These are phyloP conservation scores for Onychomys arenicola DNA, from an alignment of 2,797 vertebrate species.

Conservation along the genomic window DNA sequence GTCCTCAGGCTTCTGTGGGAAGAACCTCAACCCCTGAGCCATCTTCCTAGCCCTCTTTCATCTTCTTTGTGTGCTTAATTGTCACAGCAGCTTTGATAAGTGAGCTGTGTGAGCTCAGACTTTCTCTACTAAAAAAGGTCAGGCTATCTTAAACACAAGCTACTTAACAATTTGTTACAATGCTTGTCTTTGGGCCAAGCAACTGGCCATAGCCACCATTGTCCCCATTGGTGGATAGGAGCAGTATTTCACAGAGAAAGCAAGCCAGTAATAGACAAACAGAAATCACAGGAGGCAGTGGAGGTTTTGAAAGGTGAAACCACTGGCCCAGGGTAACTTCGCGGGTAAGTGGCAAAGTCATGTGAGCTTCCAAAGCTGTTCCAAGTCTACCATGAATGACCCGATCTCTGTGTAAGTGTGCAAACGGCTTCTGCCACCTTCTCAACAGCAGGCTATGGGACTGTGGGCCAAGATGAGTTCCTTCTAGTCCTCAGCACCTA, in stretches of 20 bases:
- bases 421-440: neutral
- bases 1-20: too few relatives aligned
- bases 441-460: neutral
- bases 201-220: neutral
- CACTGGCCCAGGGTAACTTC: neutral
- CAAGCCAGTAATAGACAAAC: neutral
- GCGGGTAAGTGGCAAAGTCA: neutral
- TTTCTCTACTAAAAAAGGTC: neutral
- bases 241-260: constrained; percentile 27
- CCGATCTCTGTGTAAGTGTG: neutral
- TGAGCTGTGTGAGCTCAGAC: neutral
- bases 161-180: neutral
- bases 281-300: neutral
- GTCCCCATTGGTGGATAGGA: neutral
- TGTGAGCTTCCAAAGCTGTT: neutral
- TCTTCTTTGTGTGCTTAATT: constrained; percentile 35
- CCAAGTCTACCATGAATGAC: neutral
- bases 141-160: neutral
- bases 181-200: neutral
- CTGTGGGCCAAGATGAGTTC: neutral
- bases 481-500: neutral
- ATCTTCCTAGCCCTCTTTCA: neutral
- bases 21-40: neutral
- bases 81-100: neutral
- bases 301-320: neutral